Percentiles rank a stretch among this genome's conserved stretches.
Conservation (phyloP, 2,113 vertebrate genomes). For the Phyllostomus discolor region DNA sequence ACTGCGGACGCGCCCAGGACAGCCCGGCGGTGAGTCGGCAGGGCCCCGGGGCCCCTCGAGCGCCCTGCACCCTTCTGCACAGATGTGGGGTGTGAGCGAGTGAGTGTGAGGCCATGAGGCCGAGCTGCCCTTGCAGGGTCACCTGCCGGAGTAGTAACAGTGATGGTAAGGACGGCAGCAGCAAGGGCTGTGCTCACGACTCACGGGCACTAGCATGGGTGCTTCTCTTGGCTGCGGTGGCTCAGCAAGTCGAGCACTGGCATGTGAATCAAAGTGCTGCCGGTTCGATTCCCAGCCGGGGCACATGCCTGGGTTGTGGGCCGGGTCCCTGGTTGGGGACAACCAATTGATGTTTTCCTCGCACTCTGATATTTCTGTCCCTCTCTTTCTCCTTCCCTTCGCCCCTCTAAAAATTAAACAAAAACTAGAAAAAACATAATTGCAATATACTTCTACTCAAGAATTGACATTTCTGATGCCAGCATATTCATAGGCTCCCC, state of each 20-base stretch:
- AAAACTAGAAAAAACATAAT: too few relatives aligned
- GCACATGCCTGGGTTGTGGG: too few relatives aligned
- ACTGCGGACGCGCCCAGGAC: neutral
- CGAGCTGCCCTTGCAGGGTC: rapidly evolving
- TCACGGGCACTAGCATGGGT: rapidly evolving
- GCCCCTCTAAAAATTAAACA: too few relatives aligned
- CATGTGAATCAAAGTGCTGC: too few relatives aligned
- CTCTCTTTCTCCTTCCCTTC: too few relatives aligned
- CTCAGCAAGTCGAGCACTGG: too few relatives aligned
- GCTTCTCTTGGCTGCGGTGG: too few relatives aligned
- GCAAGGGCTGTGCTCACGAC: neutral
- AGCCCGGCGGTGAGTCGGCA: conserved; percentile 51
- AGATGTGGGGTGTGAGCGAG: rapidly evolving
- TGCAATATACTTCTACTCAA: neutral
- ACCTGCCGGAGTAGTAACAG: rapidly evolving
- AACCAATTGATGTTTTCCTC: too few relatives aligned
- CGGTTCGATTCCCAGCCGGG: too few relatives aligned
- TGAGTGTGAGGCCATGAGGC: rapidly evolving
- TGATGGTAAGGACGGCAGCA: rapidly evolving
- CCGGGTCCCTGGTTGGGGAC: too few relatives aligned
- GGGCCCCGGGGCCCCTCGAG: rapidly evolving
- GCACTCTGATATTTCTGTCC: too few relatives aligned
- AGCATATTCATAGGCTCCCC: neutral
- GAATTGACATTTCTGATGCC: neutral
- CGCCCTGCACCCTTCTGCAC: rapidly evolving